phyloP scores from a whole-genome alignment of 2,113 vertebrate species.

The Podilymbus podiceps region DNA sequence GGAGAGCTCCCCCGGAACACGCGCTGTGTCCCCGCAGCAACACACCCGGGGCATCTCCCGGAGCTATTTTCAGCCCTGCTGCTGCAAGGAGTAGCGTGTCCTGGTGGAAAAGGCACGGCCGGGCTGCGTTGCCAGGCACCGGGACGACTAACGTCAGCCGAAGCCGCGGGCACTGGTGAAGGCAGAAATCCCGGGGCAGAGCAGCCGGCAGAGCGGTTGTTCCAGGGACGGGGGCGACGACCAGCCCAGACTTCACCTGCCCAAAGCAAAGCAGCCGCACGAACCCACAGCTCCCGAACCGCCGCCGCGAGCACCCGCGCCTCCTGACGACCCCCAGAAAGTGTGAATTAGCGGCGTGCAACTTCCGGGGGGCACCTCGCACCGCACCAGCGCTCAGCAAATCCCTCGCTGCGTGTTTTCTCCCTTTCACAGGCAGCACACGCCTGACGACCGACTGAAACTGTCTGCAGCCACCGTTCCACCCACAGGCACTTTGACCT shows the following conservation, averaged over 20 bases:
- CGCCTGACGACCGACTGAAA: neutral
- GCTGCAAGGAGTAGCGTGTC: neutral
- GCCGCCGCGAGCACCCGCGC: fast-evolving
- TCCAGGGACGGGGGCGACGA: neutral
- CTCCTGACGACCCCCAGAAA: fast-evolving
- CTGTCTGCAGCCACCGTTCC: fast-evolving
- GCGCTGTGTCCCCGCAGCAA: neutral
- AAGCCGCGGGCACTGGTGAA: neutral
- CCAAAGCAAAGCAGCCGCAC: fast-evolving
- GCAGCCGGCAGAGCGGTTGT: fast-evolving
- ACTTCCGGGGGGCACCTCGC: neutral
- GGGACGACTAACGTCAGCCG: neutral
- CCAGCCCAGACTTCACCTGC: neutral
- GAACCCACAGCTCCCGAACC: neutral
- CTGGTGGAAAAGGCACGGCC: fast-evolving
- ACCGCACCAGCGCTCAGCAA: neutral
- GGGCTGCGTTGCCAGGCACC: neutral
- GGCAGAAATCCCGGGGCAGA: neutral
- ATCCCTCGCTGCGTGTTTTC: fast-evolving
- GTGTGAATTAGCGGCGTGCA: fast-evolving
- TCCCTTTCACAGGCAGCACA: fast-evolving
- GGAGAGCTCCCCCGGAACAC: neutral
- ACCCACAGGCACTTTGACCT: neutral
- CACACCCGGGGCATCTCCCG: fast-evolving
- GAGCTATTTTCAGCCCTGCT: neutral